Base-by-base conservation (phyloP, 2,113 vertebrate species). In the Calyptomena viridis region DNA sequence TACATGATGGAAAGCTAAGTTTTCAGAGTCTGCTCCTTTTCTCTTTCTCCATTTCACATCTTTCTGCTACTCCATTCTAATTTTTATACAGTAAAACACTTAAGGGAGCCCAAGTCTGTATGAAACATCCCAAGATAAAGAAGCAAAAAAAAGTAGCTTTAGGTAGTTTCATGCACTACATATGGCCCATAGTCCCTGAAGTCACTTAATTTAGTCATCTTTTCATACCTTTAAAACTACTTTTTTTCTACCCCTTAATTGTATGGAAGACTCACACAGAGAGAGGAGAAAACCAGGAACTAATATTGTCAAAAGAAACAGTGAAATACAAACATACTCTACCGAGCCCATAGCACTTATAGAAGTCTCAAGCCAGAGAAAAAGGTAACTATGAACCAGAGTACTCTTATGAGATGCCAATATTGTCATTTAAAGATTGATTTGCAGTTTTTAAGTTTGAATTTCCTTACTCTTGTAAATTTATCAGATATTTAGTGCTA, bases 151-250 rank as follows among this genome's bases (percentile, higher is more conserved):
- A 88, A 93, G 76, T 46, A 90, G 49, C 58, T 84, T 72, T 10
- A 86, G 80, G 59, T 59, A 92, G 44, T 80, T 95, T 90, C 75
- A 81, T 67, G 69, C 52, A 86, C 59, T 75, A 68, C 46, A 42
- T 69, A 87, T 5, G 37, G 76, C 80, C n/a, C 86, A 60, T 75
- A 92, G 87, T 84, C 83, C 85, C 80, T 1, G 49, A 92, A 93
- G 56, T 84, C 78, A 95, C 89, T 95, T 93, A 74, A 80, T 93
- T 93, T 78, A 89, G 78, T 87, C 73, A 84, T 76, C 40, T 96
- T 84, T 90, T 89, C 76, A 88, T 88, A 91, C 58, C 44, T 42
- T 82, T 83, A 60, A 69, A 90, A n/a, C 33, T 50, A n/a, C 15
- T 76, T 74, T 42, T 76, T 71, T 85, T 20, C 63, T 76, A 50